Base-by-base conservation (phyloP, 2,888 invertebrate species). In the Xiphydria camelus region DNA sequence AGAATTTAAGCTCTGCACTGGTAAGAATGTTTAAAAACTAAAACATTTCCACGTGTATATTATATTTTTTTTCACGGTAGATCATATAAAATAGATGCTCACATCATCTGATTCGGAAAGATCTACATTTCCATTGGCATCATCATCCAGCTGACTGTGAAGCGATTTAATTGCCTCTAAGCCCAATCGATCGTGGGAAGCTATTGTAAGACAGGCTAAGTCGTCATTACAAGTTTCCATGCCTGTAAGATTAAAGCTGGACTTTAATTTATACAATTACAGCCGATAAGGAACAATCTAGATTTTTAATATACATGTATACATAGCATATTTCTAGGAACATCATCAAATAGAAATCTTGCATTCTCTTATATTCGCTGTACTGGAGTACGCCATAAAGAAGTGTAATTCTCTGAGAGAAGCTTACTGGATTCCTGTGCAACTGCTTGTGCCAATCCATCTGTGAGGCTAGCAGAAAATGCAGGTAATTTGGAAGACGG, bases 91-190 rank as follows among this genome's bases (percentile, higher is more conserved):
- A n/a, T n/a, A n/a, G n/a, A 43, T 42, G 80, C 87, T 83, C 79
- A 96, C 96, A 81, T 96, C 97, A 78, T 95, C 94, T 55, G 97
- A 97, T 82, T 99, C 98, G 56, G 91, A 88, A 52, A 95, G 84
- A 78, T 99, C 98, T 56, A 99, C 92, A 76, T 94, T 94, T 50
- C 98, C 98, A 79, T 97, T 94, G 62, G 91, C 91, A 80, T 99
- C 98, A 74, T 99, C 98, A 75, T 99, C 98, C 58, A 99, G 82
- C 75, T 96, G 94, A 55, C 87, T 83, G 79, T 99, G 98, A 31
- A 99, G 84, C 59, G 89, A 86, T 54, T 85, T 85, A 70, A 99
- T 96, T 45, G 98, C 96, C 75, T 95, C 95, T 70, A 94, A 86
- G 19, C 94, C 94, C 41, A 89, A 82, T 57, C 86, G 86, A 80